These are phyloP conservation scores for Peromyscus nudipes DNA, from an alignment of 2,797 vertebrate genomes.

Conservation along the genomic window DNA sequence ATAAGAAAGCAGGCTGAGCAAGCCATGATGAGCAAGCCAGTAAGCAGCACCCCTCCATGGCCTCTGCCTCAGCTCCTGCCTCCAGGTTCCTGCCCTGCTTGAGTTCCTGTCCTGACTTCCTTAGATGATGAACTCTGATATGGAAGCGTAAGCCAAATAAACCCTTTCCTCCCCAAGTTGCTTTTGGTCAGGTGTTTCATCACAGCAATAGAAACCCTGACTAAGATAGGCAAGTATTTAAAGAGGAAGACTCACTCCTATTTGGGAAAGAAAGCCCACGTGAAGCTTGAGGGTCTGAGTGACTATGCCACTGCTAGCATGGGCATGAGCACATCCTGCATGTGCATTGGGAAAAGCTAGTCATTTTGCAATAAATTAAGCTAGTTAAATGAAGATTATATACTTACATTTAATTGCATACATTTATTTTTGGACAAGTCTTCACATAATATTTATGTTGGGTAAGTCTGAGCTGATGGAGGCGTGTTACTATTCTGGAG, in stretches of 20 bases:
- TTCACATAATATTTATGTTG: neutral
- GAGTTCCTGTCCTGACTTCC: neutral
- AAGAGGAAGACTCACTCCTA: neutral
- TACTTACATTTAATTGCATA: neutral
- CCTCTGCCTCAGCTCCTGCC: neutral
- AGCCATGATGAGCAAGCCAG: neutral
- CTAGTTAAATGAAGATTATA: neutral
- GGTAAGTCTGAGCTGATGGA: slow-evolving; percentile 21
- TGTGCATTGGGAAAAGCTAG: neutral
- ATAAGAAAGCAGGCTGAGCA: neutral
- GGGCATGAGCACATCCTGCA: neutral
- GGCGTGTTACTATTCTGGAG: slow-evolving; percentile 14
- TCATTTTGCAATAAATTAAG: slow-evolving; percentile 10
- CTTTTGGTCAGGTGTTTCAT: neutral
- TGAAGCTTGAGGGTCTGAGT: neutral
- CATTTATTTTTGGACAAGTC: slow-evolving; percentile 22
- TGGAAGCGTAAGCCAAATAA: neutral
- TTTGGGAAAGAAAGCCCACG: neutral
- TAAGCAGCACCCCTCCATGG: neutral
- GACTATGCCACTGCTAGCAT: fast-evolving
- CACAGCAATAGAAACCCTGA: neutral
- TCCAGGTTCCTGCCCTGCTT: neutral
- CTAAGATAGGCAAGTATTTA: neutral
- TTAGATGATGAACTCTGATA: neutral
- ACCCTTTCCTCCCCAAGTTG: neutral